Percentiles rank a stretch among this genome's conserved stretches.
Evolutionary conservation across 2,113 vertebrate species (phyloP).

Genomic region (Perognathus longimembris): DNA sequence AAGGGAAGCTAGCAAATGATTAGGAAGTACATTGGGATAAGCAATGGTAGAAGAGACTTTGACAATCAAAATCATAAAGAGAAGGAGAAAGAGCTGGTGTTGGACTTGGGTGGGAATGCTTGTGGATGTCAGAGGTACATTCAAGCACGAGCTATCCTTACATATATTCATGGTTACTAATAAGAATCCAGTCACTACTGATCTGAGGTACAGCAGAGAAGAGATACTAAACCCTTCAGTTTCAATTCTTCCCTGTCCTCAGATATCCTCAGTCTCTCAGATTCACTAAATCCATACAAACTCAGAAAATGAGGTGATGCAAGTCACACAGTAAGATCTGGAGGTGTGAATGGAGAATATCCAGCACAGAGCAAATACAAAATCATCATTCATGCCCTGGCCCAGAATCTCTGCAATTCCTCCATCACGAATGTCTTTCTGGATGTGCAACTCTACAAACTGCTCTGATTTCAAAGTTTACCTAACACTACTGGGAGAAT

Average conservation of each 20-base stretch:
- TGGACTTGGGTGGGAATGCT: not conserved
- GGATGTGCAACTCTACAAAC: conserved; percentile 54
- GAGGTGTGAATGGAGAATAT: not conserved
- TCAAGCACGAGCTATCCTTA: not conserved
- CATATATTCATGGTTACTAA: not conserved
- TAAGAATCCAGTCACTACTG: not conserved
- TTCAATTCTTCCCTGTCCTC: not conserved
- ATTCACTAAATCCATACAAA: conserved; percentile 7
- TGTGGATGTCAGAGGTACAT: not conserved
- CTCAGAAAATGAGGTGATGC: not conserved
- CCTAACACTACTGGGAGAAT: conserved; percentile 76
- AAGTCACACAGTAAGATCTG: not conserved
- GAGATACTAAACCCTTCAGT: not conserved
- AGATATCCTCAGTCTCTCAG: not conserved
- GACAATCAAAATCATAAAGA: not conserved
- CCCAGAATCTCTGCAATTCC: not conserved
- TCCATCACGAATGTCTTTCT: not conserved
- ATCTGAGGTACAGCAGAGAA: not conserved
- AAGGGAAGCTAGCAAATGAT: not conserved
- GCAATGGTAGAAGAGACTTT: not conserved
- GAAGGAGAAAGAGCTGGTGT: not conserved
- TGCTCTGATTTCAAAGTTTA: conserved; percentile 77
- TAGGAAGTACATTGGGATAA: not conserved
- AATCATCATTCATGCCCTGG: not conserved
- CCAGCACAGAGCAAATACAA: not conserved